Conservation (phyloP, 2,113 vertebrate genomes). For the Eulacestoma nigropectus region DNA sequence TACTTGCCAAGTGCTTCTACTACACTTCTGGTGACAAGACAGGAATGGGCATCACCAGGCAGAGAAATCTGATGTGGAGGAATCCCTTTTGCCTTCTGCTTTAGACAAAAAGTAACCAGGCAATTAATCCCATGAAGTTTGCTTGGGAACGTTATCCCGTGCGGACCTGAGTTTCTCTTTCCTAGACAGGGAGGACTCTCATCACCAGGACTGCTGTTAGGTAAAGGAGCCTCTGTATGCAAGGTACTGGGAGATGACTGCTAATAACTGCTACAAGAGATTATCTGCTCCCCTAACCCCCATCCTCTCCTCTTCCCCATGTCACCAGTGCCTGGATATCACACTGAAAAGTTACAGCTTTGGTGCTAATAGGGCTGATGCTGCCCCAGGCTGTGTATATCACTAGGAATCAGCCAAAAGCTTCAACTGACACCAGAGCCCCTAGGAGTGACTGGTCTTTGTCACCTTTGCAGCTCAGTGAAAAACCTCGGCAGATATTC, state of each 20-base stretch:
- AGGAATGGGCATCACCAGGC: neutral
- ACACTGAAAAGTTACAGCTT: neutral
- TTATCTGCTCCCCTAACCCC: neutral
- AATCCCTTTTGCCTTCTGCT: neutral
- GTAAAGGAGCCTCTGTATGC: neutral
- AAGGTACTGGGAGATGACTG: neutral
- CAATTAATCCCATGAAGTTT: neutral
- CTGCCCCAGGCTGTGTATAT: accelerated
- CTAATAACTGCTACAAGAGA: neutral
- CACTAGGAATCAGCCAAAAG: neutral
- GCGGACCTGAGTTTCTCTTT: neutral
- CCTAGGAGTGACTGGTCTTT: neutral
- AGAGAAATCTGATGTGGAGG: neutral
- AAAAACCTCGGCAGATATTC: neutral
- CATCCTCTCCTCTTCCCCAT: neutral
- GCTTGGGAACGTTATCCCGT: accelerated
- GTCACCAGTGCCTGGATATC: neutral
- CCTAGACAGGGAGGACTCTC: neutral
- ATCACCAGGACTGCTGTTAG: neutral
- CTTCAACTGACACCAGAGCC: neutral
- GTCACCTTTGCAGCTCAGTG: neutral
- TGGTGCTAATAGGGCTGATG: neutral
- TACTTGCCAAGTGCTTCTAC: neutral
- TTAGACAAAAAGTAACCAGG: neutral
- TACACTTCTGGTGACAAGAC: neutral